Conservation (phyloP, 2,888 invertebrate species). For the Phlogophora meticulosa region DNA sequence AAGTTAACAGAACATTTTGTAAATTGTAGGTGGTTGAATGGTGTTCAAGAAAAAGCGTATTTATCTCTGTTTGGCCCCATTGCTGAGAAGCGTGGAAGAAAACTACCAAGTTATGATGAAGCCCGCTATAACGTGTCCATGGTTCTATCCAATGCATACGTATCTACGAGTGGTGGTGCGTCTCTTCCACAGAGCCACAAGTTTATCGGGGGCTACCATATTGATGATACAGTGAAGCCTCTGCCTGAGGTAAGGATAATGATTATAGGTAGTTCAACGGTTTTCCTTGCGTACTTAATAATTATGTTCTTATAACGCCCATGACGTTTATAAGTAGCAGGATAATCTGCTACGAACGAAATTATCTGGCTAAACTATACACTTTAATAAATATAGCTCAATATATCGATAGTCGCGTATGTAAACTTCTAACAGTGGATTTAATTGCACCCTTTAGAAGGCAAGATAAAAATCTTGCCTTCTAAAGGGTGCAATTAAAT, state of each 20-base stretch:
- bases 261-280: not conserved
- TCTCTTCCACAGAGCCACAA: conserved; percentile 78
- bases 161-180: conserved; percentile 69
- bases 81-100: conserved; percentile 69
- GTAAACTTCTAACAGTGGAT: no score
- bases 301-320: not conserved
- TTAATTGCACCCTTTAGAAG: no score
- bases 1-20: not conserved
- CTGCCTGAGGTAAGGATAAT: conserved; percentile 72
- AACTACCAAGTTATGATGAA: conserved; percentile 70
- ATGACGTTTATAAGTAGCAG: not conserved
- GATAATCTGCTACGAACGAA: no score
- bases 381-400: no score
- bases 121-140: conserved; percentile 76
- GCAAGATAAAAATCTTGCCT: no score
- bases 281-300: not conserved
- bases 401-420: no score
- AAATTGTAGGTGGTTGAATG: conserved; percentile 21
- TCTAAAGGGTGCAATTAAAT: no score
- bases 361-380: no score
- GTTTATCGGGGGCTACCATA: conserved; percentile 79
- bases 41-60: conserved; percentile 45
- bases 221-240: conserved; percentile 72
- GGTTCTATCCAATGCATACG: conserved; percentile 77
- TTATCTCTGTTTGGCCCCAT: conserved; percentile 64